Evolutionary conservation across 2,797 vertebrate genomes (phyloP), one percentile per base, ranked within the genome.

Genomic region (Oreonectes daqikongensis): DNA sequence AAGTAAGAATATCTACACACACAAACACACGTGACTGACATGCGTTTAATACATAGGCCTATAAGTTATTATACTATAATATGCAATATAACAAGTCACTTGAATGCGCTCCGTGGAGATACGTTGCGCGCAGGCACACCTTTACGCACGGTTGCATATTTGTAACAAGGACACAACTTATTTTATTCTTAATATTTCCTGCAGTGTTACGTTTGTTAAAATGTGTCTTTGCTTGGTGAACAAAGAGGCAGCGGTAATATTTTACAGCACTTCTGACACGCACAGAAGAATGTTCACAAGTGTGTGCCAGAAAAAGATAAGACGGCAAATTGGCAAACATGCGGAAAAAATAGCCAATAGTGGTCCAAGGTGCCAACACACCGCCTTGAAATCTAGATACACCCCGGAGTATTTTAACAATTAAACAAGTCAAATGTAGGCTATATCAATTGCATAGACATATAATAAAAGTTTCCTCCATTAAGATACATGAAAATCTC

Each of bases 271-370:
- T 28, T 46, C 5, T 55, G 57, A 17, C 18, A 50, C 12, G 64
- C 14, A 48, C 12, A 70, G 68, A 73, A 76, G 46, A 17, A 72
- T 60, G 46, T 69, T 82, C 79, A 42, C 66, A 77, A 82, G 46
- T 11, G 22, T 11, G 76, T 83, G 86, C 75, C 86, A 86, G 68
- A 80, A 53, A 75, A 72, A 66, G 80, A 77, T 82, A 82, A 9
- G 44, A 77, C 2, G 2, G 38, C 48, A 42, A 79, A 32, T 46
- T 17, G 48, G 22, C 50, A 40, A 73, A 65, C 38, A 42, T 71
- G 52, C 66, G 20, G 26, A 32, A 18, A 35, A 66, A 4, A 44
- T 28, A 60, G 48, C 59, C 66, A 53, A 24, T 17, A 59, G 38
- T 57, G 22, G 53, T 26, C 1, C 65, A 48, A 66, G 69, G 48